Base-by-base conservation (phyloP, 2,797 vertebrate species). In the Triplophysa bombifrons region DNA sequence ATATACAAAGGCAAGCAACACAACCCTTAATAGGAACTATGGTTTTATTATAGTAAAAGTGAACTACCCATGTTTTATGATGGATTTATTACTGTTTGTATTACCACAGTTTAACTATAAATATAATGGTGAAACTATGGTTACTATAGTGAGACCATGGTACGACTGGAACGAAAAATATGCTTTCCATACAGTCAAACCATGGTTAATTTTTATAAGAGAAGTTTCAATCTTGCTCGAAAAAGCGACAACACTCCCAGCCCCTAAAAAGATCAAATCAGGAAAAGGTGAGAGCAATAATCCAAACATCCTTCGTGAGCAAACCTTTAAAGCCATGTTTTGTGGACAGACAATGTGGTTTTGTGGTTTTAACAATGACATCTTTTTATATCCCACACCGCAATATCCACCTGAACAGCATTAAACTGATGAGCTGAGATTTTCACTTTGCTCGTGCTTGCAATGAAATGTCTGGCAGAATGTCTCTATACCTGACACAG, bases 401-500 rank as follows among this genome's bases (percentile, higher is more conserved):
- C 61, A 16, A 30, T 60, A 66, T 22, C 22, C 25, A 60, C 41
- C 68, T 34, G 65, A 68, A 66, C 50, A 76, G 51, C 51, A 27
- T 58, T 30, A 48, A 68, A 58, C 53, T 60, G 74, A 60, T 76
- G 53, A 76, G 65, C 74, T 68, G 22, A 69, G 48, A 60, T 34
- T 41, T 58, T 34, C 60, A 38, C 13, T 13, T 76, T 48, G 22
- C 41, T 60, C 50, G 14, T 48, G 65, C 65, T 58, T 53, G 70
- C 46, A 63, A 14, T 41, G 5, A 63, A 25, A 51, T 51, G 10
- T 5, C 46, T 27, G 56, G 14, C 20, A 25, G 67, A 78, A 63
- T 41, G 56, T 70, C 76, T 78, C 51, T 53, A 38, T 22, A 70
- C 48, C 46, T 64, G 68, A 64, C 68, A 77, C 41, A 69, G 65